A percentile compares a stretch with the other conserved stretches of the same genome.
phyloP scores from a whole-genome alignment of 2,888 invertebrate genomes.

The Acleris holmiana region DNA sequence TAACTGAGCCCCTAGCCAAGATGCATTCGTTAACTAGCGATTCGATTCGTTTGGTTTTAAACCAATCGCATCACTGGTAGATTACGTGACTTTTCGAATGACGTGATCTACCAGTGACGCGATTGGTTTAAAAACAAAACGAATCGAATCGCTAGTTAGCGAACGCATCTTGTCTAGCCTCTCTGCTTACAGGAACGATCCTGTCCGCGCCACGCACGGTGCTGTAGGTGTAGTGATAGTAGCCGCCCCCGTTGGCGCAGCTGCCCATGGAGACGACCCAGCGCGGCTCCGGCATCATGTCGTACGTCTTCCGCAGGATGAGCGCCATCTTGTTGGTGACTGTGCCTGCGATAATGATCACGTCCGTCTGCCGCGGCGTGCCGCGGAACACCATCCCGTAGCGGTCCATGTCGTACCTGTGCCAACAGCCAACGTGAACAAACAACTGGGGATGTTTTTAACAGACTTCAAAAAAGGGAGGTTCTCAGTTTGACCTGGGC shows the following conservation, averaged over 20 bases:
- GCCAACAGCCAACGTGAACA: not conserved
- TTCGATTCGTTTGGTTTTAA: no score
- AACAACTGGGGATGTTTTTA: no score
- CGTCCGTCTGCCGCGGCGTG: constrained; percentile 97
- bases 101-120: no score
- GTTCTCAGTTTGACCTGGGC: no score
- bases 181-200: constrained; percentile 72
- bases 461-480: no score
- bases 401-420: constrained; percentile 98
- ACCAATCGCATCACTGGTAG: no score
- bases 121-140: no score
- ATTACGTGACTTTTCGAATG: no score
- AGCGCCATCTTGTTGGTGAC: constrained; percentile 99
- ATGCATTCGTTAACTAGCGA: no score
- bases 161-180: no score
- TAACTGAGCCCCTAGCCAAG: no score
- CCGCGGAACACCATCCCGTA: constrained; percentile 98
- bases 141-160: no score
- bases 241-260: constrained; percentile 99
- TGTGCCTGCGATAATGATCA: constrained; percentile 99
- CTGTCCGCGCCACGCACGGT: constrained; percentile 88
- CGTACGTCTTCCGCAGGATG: constrained; percentile 96
- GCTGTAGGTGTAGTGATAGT: constrained; percentile 99
- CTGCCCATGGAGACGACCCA: constrained; percentile 99
- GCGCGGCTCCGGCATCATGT: constrained; percentile 97